Conservation (phyloP, 2,797 vertebrate genomes). For the Zalophus californianus region DNA sequence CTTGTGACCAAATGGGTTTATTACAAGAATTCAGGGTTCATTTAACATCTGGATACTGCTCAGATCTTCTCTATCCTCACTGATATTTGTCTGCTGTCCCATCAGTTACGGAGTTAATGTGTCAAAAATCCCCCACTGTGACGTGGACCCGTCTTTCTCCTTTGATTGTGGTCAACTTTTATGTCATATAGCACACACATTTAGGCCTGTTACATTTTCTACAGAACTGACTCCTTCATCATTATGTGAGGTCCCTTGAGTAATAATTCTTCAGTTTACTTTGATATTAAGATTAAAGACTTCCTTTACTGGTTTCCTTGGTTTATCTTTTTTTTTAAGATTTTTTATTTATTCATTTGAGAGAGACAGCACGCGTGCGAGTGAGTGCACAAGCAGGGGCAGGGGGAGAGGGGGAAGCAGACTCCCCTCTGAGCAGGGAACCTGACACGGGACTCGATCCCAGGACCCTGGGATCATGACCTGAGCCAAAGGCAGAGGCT, state of each 20-base stretch:
- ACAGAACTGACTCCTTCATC: no score
- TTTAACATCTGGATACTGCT: background rate
- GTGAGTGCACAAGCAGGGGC: no score
- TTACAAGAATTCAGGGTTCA: background rate
- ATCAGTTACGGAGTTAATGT: background rate
- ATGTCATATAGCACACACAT: accelerated
- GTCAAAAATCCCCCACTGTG: background rate
- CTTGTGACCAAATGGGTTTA: no score
- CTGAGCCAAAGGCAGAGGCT: no score
- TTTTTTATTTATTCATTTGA: no score
- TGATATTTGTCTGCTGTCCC: background rate
- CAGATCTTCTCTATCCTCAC: background rate
- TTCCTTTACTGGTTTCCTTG: background rate
- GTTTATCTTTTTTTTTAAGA: background rate
- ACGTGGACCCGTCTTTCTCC: background rate
- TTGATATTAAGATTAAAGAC: background rate
- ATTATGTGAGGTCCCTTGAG: background rate
- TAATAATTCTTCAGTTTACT: background rate
- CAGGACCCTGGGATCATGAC: no score
- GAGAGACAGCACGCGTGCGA: no score
- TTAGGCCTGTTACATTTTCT: accelerated
- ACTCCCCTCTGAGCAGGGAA: no score
- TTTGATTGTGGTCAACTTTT: background rate
- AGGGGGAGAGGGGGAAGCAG: no score
- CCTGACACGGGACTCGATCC: no score